Conservation (phyloP, 2,888 invertebrate genomes). For the Cylindroiulus punctatus region DNA sequence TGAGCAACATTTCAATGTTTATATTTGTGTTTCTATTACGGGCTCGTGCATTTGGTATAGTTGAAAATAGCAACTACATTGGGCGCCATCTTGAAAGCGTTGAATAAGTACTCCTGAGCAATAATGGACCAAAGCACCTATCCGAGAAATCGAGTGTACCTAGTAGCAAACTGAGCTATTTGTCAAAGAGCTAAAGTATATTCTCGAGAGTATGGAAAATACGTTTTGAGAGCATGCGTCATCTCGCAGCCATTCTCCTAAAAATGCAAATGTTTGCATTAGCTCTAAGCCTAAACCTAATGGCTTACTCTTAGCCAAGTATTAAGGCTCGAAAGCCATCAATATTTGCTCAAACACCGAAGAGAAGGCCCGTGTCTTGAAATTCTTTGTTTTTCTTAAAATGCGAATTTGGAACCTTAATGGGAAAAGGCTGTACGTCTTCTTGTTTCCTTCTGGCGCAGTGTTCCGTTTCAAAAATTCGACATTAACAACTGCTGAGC, state of each 20-base stretch:
- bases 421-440: conserved; percentile 24
- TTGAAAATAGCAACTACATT: too few relatives aligned
- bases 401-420: not conserved
- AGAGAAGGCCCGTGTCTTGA: not conserved
- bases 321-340: not conserved
- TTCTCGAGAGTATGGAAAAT: not conserved
- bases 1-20: too few relatives aligned
- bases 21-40: too few relatives aligned
- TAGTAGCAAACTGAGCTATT: not conserved
- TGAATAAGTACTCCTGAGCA: too few relatives aligned
- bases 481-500: not conserved
- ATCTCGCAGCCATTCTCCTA: not conserved
- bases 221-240: not conserved
- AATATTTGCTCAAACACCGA: not conserved
- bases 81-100: too few relatives aligned
- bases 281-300: not conserved
- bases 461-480: not conserved
- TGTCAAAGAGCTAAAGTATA: not conserved
- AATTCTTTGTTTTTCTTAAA: conserved; percentile 4
- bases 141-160: not conserved
- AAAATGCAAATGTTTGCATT: conserved; percentile 6
- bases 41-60: too few relatives aligned
- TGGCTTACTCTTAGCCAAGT: not conserved
- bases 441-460: not conserved
- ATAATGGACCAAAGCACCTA: too few relatives aligned